Percentiles rank a stretch among this genome's conserved stretches.
Conservation (phyloP, 2,797 vertebrate species). For the Alcedo quadribrachys region DNA sequence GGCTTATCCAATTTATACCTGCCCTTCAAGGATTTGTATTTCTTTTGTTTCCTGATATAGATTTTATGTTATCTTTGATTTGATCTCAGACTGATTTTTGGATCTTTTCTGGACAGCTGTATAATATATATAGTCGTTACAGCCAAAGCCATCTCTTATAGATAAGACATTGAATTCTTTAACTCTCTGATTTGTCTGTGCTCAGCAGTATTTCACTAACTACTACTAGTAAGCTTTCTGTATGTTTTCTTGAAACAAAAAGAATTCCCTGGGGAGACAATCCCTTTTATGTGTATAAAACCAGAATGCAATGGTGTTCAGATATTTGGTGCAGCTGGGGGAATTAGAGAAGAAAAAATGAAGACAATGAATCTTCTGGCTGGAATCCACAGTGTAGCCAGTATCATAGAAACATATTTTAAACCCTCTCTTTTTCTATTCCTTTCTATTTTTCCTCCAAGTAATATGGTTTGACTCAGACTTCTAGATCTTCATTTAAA, state of each 20-base stretch:
- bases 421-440: neutral
- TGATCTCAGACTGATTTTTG: constrained; percentile 11
- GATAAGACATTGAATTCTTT: constrained; percentile 14
- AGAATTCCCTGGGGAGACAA: constrained; percentile 1
- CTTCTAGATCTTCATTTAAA: neutral
- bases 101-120: constrained; percentile 2
- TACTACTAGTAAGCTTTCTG: constrained; percentile 14
- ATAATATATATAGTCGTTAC: neutral
- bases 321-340: neutral
- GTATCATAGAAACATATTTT: neutral
- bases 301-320: neutral
- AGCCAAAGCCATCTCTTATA: constrained; percentile 16
- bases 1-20: constrained; percentile 36
- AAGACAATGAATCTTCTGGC: constrained; percentile 33
- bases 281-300: neutral
- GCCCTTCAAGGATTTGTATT: constrained; percentile 51
- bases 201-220: constrained; percentile 21
- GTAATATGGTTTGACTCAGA: neutral
- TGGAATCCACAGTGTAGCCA: neutral
- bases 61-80: constrained; percentile 47
- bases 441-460: constrained; percentile 14
- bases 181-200: constrained; percentile 15
- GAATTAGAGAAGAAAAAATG: constrained; percentile 34
- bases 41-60: constrained; percentile 36
- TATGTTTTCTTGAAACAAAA: constrained; percentile 54